Percentiles rank a stretch among this genome's conserved stretches.
phyloP scores from a whole-genome alignment of 2,797 vertebrate species.

The Pyrocephalus nanus region DNA sequence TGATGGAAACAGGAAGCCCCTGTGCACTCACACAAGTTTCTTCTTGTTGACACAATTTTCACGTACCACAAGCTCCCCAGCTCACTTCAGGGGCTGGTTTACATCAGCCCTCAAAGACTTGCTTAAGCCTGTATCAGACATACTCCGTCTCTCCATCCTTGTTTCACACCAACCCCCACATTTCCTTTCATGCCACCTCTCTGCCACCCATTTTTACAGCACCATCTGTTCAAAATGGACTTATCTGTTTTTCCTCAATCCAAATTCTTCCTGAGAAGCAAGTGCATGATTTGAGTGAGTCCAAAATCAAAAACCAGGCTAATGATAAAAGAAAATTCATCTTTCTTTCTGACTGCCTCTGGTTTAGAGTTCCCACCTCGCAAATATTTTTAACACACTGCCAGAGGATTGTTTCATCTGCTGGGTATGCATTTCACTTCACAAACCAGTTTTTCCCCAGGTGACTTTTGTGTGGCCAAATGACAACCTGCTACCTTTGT shows the following conservation, averaged over 20 bases:
- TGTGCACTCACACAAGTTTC: not conserved
- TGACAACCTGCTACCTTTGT: not conserved
- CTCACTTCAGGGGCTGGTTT: not conserved
- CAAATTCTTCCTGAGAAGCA: not conserved
- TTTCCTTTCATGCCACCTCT: not conserved
- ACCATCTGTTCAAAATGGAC: not conserved
- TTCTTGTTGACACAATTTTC: not conserved
- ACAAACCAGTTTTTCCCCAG: not conserved
- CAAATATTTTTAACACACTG: not conserved
- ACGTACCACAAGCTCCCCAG: not conserved
- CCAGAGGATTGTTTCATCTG: not conserved
- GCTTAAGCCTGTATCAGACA: not conserved
- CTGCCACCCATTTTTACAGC: not conserved
- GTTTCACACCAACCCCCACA: not conserved
- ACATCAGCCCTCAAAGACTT: not conserved
- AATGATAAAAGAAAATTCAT: not conserved
- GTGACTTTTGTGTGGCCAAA: not conserved
- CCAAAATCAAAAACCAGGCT: not conserved
- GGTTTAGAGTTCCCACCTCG: not conserved
- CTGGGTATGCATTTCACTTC: not conserved
- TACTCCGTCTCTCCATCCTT: not conserved
- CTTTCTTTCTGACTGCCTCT: not conserved
- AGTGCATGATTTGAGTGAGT: fast-evolving
- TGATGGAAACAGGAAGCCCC: not conserved
- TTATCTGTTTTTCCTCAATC: not conserved